Conservation (phyloP, 2,888 invertebrate genomes). For the Lathronympha strigana region DNA sequence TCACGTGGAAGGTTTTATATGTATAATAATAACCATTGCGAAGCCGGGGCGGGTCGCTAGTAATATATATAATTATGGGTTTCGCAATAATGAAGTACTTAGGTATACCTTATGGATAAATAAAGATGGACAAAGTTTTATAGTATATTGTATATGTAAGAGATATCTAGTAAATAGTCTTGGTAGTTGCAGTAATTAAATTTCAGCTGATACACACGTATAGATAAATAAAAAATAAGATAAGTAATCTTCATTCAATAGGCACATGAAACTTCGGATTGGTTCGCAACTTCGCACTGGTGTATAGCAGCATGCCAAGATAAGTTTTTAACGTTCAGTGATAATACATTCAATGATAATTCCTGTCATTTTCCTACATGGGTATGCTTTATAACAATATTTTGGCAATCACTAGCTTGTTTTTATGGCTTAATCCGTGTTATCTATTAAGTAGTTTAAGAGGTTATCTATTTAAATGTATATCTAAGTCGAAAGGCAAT, state of each 20-base stretch:
- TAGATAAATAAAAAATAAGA: too few relatives aligned
- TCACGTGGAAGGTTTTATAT: too few relatives aligned
- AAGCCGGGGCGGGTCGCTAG: too few relatives aligned
- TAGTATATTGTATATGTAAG: background rate
- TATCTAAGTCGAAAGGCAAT: background rate
- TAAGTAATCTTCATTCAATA: conserved; percentile 1
- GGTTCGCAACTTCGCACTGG: background rate
- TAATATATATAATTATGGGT: too few relatives aligned
- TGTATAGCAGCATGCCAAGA: background rate
- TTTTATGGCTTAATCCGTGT: background rate
- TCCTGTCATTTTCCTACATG: background rate
- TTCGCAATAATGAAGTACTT: too few relatives aligned
- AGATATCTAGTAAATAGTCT: background rate
- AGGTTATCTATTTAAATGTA: background rate
- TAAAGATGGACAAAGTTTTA: background rate
- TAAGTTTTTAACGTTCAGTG: background rate
- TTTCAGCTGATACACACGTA: too few relatives aligned
- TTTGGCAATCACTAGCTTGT: conserved; percentile 1
- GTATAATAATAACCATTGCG: too few relatives aligned
- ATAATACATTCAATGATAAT: conserved; percentile 2
- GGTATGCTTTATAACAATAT: background rate
- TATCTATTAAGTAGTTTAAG: background rate
- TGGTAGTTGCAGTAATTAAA: background rate
- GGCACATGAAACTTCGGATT: background rate
- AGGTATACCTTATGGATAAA: too few relatives aligned